phyloP scores from a whole-genome alignment of 2,888 invertebrate species.

The Cephus rjabovi region DNA sequence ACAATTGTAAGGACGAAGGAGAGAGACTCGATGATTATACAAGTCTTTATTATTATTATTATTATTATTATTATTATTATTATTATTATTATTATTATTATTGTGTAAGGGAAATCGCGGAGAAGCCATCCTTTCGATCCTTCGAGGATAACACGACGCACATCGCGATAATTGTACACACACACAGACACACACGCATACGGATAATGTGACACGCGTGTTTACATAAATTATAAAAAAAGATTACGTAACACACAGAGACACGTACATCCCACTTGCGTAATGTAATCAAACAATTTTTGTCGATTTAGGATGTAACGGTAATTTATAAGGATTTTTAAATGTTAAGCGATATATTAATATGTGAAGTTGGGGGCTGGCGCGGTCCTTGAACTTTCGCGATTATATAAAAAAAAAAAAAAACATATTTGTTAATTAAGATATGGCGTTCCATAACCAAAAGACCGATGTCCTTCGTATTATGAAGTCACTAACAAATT shows the following conservation, averaged over 20 bases:
- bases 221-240: background rate
- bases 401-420: constrained; percentile 1
- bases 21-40: background rate
- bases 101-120: background rate
- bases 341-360: constrained; percentile 17
- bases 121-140: background rate
- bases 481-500: constrained; percentile 42
- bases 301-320: background rate
- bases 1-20: background rate
- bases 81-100: background rate
- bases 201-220: background rate
- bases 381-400: constrained; percentile 30
- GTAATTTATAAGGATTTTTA: constrained; percentile 12
- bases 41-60: background rate
- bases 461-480: constrained; percentile 32
- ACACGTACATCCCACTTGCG: constrained; percentile 42
- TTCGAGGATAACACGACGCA: background rate
- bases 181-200: background rate
- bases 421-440: constrained; percentile 39
- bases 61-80: background rate
- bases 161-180: background rate
- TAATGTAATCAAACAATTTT: constrained; percentile 45
- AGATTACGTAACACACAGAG: constrained; percentile 23
- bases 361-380: constrained; percentile 23
- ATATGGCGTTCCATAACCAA: constrained; percentile 36